Conservation (phyloP, 2,888 invertebrate genomes). For the Dione juno region DNA sequence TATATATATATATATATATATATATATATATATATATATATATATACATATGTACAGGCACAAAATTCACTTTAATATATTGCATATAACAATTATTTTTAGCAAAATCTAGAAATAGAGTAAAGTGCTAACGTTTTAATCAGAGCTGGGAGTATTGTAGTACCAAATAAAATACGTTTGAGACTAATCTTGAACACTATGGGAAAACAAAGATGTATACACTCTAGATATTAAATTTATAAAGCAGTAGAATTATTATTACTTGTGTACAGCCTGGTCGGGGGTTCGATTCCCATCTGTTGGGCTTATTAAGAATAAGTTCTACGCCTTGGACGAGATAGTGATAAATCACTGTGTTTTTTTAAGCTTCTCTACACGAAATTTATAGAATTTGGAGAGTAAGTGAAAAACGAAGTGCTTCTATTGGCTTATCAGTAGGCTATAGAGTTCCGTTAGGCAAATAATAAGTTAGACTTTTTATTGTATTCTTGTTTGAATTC, state of each 20-base stretch:
- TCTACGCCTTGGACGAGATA: not conserved
- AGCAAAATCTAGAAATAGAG: not conserved
- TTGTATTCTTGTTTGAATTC: no score
- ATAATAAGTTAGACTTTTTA: no score
- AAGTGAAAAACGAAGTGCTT: no score
- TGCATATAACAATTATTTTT: not conserved
- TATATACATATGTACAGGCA: no score
- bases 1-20: no score
- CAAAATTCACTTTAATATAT: not conserved
- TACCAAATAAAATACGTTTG: conserved; percentile 35
- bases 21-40: no score
- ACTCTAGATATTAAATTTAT: not conserved
- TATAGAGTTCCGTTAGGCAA: no score
- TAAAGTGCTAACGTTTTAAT: conserved; percentile 34
- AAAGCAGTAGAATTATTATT: no score
- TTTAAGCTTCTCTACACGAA: no score
- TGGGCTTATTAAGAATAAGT: not conserved
- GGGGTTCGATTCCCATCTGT: not conserved
- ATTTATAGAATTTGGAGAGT: no score
- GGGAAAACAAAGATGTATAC: conserved; percentile 13
- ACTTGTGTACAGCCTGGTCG: no score
- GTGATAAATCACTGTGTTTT: not conserved
- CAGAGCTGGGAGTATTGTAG: conserved; percentile 29
- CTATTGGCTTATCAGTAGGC: no score
- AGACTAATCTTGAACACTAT: conserved; percentile 36